phyloP scores from a whole-genome alignment of 2,113 vertebrate genomes.

The Otolemur garnettii region DNA sequence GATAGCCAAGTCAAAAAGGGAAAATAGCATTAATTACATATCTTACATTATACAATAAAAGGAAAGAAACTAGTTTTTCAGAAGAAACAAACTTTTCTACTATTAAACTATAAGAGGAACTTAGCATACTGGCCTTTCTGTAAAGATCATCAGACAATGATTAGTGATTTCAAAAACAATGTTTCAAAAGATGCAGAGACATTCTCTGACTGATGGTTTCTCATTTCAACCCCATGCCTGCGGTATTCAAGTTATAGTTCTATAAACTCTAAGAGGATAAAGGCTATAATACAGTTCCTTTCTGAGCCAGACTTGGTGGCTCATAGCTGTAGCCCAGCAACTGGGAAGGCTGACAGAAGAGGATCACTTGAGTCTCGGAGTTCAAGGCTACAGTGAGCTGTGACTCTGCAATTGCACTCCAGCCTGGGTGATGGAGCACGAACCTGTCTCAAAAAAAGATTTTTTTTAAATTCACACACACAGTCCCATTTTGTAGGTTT shows the following conservation, averaged over 20 bases:
- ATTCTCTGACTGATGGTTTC: background rate
- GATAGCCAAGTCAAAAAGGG: background rate
- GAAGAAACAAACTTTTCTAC: background rate
- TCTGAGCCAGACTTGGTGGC: background rate
- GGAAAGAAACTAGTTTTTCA: slow-evolving; percentile 16
- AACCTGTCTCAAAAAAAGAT: no score
- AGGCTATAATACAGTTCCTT: background rate
- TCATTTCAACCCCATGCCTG: background rate
- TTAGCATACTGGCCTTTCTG: background rate
- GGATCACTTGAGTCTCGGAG: no score
- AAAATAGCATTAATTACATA: background rate
- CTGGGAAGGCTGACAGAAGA: no score
- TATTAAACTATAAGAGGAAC: background rate
- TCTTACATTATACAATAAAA: background rate
- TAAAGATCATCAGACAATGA: background rate
- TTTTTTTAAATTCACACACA: no score
- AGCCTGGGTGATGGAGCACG: no score
- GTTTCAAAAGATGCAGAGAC: background rate
- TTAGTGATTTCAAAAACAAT: background rate
- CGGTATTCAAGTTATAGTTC: background rate
- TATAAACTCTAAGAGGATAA: background rate
- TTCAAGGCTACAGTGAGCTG: no score
- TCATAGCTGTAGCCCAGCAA: no score
- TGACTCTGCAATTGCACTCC: no score
- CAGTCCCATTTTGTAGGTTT: background rate